Evolutionary conservation across 2,797 vertebrate species (phyloP), one percentile per base, ranked within the genome.

Genomic region (Coregonus ussuriensis): DNA sequence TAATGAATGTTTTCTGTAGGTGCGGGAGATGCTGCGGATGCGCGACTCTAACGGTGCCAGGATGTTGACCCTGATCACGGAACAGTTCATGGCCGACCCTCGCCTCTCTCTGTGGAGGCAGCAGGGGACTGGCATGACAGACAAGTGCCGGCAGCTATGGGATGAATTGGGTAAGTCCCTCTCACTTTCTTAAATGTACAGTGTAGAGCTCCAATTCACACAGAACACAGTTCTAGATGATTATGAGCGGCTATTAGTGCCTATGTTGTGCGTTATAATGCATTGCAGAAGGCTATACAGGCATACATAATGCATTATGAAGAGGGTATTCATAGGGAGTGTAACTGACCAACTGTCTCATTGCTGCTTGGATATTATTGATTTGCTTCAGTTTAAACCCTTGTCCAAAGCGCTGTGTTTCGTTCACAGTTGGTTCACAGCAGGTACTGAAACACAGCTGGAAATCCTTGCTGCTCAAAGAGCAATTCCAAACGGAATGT

Each of bases 81-180:
- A 99, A 76, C 98, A 99, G 91, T 99, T 99, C 79, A 99, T 99
- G 98, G 98, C 97, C 0, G 98, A 99, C 83, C 97, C 98, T 11
- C 96, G 98, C 13, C 94, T 99, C 84, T 96, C 97, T 18, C 95
- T 99, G 77, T 99, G 98, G 98, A 95, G 98, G 86, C 98, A 99
- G 84, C 98, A 99, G 89, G 98, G 98, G 74, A 98, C 98, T 0
- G 97, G 97, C 89, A 99, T 99, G 96, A 99, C 97, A 0, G 98
- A 99, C 92, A 99, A 99, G 89, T 99, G 97, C 84, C 92, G 98
- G 81, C 97, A 99, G 91, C 96, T 99, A 65, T 99, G 98, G 98
- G 98, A 99, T 74, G 98, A 99, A 80, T 92, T 99, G 70, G 98
- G 98, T 99, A 93, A 96, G 94, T 91, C 35, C 5, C 35, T 35